phyloP scores from a whole-genome alignment of 2,797 vertebrate species.

The Cetoscarus ocellatus region DNA sequence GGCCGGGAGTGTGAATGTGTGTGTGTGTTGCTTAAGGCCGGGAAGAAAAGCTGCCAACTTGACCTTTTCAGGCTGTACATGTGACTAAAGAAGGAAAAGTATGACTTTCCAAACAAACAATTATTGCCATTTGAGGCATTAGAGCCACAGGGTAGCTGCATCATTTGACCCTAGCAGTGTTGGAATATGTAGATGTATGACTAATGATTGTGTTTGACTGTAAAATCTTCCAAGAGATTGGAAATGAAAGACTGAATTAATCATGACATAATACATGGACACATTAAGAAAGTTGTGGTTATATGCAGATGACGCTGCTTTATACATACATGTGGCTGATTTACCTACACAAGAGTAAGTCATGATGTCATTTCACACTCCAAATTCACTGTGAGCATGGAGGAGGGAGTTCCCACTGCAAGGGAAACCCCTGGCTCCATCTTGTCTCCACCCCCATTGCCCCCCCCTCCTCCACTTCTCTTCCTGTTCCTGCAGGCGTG shows the following conservation, averaged over 20 bases:
- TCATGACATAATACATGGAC: constrained; percentile 36
- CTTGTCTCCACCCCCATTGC: constrained; percentile 41
- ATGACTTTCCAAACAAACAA: not conserved
- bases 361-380: constrained; percentile 5
- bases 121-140: not conserved
- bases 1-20: not conserved
- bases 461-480: not conserved
- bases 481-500: constrained; percentile 64
- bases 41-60: constrained; percentile 21
- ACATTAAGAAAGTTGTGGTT: constrained; percentile 19
- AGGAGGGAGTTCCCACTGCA: constrained; percentile 47
- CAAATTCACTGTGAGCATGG: constrained; percentile 9
- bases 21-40: constrained; percentile 20
- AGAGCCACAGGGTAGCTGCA: constrained; percentile 2
- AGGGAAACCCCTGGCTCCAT: constrained; percentile 67
- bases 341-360: constrained; percentile 19
- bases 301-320: constrained; percentile 11
- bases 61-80: constrained; percentile 21
- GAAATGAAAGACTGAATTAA: constrained; percentile 38
- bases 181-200: constrained; percentile 21
- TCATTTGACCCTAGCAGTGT: constrained; percentile 8
- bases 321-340: constrained; percentile 20
- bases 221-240: constrained; percentile 18
- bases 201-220: constrained; percentile 11
- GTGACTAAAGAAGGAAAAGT: not conserved